A percentile compares a stretch with the other conserved stretches of the same genome.
Conservation (phyloP, 1,140 invertebrate species). For the Aphelinus atriplicis region DNA sequence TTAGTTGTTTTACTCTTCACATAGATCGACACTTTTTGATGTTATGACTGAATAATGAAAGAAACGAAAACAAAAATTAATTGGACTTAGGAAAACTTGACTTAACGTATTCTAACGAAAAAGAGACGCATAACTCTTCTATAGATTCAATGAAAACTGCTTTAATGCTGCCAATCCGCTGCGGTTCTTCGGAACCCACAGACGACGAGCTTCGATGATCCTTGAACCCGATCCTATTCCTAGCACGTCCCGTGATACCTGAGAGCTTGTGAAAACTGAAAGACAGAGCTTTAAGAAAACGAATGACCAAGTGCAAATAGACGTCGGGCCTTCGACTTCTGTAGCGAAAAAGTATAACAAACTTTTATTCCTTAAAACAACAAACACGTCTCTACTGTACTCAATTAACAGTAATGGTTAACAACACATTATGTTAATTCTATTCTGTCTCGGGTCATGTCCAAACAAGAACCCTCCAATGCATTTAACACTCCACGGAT, state of each 20-base stretch:
- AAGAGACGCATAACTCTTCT: conserved; percentile 1
- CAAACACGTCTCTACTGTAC: neutral
- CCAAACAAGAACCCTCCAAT: neutral
- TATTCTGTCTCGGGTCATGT: no score
- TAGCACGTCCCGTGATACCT: conserved; percentile 34
- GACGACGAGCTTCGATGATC: conserved; percentile 4
- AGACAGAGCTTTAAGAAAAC: neutral
- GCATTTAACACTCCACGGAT: neutral
- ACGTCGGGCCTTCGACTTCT: conserved; percentile 13
- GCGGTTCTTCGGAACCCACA: conserved; percentile 9
- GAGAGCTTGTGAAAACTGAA: conserved; percentile 28
- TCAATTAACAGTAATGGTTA: no score
- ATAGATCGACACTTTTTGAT: neutral
- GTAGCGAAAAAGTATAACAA: neutral
- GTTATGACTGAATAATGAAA: no score
- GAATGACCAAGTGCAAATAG: conserved; percentile 23
- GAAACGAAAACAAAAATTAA: no score
- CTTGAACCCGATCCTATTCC: conserved; percentile 29
- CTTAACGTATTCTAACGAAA: neutral
- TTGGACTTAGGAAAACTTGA: neutral
- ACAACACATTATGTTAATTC: no score
- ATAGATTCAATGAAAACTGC: conserved; percentile 21
- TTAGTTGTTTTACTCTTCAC: conserved; percentile 9
- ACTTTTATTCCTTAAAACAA: neutral
- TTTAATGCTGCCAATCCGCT: neutral